Conservation (phyloP, 1,140 invertebrate species). For the Diploscapter pachys region DNA sequence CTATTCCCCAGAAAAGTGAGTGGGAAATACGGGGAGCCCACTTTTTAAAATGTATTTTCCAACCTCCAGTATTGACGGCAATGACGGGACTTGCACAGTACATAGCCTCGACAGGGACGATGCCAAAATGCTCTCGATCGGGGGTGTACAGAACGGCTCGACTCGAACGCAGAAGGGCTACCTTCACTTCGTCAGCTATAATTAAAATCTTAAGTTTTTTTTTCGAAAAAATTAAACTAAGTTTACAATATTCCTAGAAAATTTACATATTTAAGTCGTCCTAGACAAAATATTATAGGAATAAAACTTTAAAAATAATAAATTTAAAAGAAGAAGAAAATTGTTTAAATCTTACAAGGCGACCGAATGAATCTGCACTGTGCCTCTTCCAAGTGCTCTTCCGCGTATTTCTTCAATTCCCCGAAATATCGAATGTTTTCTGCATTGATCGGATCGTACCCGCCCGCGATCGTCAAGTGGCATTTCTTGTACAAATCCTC, state of each 20-base stretch:
- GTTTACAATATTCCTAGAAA: too few species aligned
- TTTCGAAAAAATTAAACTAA: too few species aligned
- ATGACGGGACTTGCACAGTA: constrained; percentile 85
- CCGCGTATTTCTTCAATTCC: constrained; percentile 71
- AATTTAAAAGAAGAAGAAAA: background rate
- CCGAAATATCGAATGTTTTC: constrained; percentile 85
- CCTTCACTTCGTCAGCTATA: constrained; percentile 77
- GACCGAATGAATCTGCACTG: constrained; percentile 20
- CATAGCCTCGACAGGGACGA: constrained; percentile 98
- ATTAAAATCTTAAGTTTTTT: constrained; percentile 52
- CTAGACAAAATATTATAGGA: too few species aligned
- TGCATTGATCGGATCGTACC: constrained; percentile 81
- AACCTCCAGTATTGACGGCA: constrained; percentile 86
- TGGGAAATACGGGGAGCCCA: too few species aligned
- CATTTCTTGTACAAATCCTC: constrained; percentile 62
- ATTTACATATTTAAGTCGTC: too few species aligned
- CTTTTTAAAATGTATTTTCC: too few species aligned
- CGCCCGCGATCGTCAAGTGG: constrained; percentile 89
- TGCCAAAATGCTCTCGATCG: constrained; percentile 95
- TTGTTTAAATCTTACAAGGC: constrained; percentile 20
- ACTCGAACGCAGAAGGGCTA: constrained; percentile 69
- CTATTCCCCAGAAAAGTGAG: background rate
- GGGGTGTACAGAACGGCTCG: constrained; percentile 86
- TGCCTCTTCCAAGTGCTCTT: constrained; percentile 38
- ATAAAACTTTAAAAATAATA: too few species aligned